Evolutionary conservation across 37 sponge, comb jelly and placozoan species (phyloP), one percentile per base, ranked within the genome.

Genomic region (Eunapius fragilis): DNA sequence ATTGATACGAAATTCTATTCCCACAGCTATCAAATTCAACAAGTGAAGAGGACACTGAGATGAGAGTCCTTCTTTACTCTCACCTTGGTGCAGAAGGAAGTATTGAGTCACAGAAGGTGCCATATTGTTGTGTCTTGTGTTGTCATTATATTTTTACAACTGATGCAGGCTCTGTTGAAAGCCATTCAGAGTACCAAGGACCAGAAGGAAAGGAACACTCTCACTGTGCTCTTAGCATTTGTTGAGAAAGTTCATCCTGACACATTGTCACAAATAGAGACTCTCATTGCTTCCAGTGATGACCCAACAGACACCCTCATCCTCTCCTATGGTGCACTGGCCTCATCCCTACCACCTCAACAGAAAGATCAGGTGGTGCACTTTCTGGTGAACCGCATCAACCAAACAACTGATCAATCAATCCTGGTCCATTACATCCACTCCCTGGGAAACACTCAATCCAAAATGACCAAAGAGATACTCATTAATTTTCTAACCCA

Each of bases 371-470:
- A 34, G 3, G 47, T 89, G 25, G 79, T 83, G 17, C 38, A 2
- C 13, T 58, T 34, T 33, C 68, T 89, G 28, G 23, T 76, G 25
- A 69, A 77, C 14, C 58, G 14, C 58, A 58, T 58, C 58, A 58
- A 58, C 58, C 58, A 58, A 17, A 11, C 58, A 58, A 82, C 48
- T 76, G 58, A 58, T 17, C 58, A 4, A 38, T 72, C 36, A 17
- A 14, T 72, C 31, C 27, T 89, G 2, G 35, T 83, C 27, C 78
- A 78, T 68, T 37, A 74, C 25, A 76, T 83, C 79, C 71, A 84
- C 67, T 33, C 89, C 19, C 84, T 89, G n/a, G 89, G 89, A 13
- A 89, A 89, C 89, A 89, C 84, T 7, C 84, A 83, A n/a, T 71
- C 84, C 25, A 14, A 69, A 28, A 17, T 68, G 14, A 67, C 84